These are phyloP conservation scores for Phania funesta DNA, from an alignment of 2,888 invertebrate species.

Conservation along the genomic window DNA sequence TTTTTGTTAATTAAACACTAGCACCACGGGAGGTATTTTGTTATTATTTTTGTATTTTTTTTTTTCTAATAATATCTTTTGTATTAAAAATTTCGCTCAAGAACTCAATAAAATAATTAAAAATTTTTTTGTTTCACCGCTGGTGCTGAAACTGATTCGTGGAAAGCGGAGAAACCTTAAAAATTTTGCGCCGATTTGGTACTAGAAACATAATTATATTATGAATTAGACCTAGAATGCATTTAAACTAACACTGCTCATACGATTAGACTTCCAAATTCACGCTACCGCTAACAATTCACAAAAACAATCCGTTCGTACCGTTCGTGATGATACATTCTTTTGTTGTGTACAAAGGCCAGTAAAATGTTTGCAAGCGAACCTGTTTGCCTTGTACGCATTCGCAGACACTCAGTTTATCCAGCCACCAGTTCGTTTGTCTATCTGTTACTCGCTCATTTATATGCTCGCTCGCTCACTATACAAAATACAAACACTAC, in stretches of 20 bases:
- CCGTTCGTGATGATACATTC: conserved; percentile 80
- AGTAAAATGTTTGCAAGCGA: conserved; percentile 73
- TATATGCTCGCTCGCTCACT: conserved; percentile 34
- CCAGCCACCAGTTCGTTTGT: conserved; percentile 38
- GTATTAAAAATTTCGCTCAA: neutral
- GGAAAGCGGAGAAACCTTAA: neutral
- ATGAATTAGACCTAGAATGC: conserved; percentile 27
- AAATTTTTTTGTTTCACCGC: conserved; percentile 7
- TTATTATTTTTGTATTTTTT: conserved; percentile 57
- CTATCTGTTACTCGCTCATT: conserved; percentile 54
- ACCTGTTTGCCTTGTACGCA: conserved; percentile 73
- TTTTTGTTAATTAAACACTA: conserved; percentile 61
- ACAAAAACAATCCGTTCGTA: conserved; percentile 72
- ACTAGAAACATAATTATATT: neutral
- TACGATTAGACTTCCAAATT: conserved; percentile 14
- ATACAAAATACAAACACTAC: conserved; percentile 3
- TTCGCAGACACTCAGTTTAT: conserved; percentile 59
- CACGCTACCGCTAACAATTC: conserved; percentile 47
- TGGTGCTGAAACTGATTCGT: no score
- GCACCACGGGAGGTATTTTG: conserved; percentile 63
- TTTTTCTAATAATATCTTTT: conserved; percentile 27
- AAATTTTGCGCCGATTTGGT: conserved; percentile 12
- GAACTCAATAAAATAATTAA: no score
- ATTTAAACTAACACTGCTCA: conserved; percentile 34
- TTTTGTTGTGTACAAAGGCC: conserved; percentile 79